phyloP scores from a whole-genome alignment of 2,797 vertebrate species.

The Carapus acus region DNA sequence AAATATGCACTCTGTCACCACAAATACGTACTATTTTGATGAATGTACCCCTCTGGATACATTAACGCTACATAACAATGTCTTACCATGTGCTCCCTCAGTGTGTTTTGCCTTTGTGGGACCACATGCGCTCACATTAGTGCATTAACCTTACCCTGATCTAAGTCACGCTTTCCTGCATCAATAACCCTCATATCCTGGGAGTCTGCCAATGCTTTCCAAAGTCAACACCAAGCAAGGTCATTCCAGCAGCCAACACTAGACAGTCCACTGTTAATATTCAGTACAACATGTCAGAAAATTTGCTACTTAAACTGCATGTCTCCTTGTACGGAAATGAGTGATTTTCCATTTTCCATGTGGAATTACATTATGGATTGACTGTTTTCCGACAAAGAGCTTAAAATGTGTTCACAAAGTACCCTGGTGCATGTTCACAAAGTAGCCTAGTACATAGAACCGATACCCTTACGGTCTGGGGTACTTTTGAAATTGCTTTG shows the following conservation, averaged over 20 bases:
- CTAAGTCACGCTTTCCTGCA: slow-evolving; percentile 8
- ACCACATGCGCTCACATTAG: background rate
- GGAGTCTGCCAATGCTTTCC: slow-evolving; percentile 40
- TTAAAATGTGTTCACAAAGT: slow-evolving; percentile 15
- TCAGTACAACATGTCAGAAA: slow-evolving; percentile 25
- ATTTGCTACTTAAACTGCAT: slow-evolving; percentile 17
- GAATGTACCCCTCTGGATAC: too few relatives aligned
- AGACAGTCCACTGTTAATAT: slow-evolving; percentile 19
- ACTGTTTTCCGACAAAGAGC: slow-evolving; percentile 14
- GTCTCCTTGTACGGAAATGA: slow-evolving; percentile 7
- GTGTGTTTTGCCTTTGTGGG: background rate
- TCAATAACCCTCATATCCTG: too few relatives aligned
- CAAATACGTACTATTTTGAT: too few relatives aligned
- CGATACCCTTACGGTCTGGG: background rate
- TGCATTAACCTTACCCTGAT: slow-evolving; percentile 12
- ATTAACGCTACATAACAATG: background rate
- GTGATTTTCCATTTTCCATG: slow-evolving; percentile 8
- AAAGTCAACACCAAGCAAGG: slow-evolving; percentile 44
- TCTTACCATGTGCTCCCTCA: background rate
- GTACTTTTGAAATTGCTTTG: background rate
- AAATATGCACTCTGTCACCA: too few relatives aligned
- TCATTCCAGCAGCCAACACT: slow-evolving; percentile 26
- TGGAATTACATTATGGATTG: slow-evolving; percentile 6
- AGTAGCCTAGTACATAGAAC: slow-evolving; percentile 3
- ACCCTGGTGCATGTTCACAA: too few relatives aligned